Conservation (phyloP, 2,888 invertebrate species). For the Thalpophila matura region DNA sequence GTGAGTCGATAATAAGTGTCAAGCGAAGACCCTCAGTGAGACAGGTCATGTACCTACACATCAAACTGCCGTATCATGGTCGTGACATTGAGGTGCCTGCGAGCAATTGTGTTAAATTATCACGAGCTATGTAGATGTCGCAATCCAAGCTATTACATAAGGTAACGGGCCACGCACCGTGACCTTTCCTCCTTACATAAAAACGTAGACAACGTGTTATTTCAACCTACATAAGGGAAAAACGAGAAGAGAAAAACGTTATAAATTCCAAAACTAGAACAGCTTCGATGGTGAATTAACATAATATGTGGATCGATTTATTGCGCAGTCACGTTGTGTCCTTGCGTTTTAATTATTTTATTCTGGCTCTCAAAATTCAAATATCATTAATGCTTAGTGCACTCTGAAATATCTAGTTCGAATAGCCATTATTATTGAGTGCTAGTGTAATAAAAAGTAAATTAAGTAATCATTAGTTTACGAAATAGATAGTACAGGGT, state of each 20-base stretch:
- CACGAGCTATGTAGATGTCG: constrained; percentile 66
- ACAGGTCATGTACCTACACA: constrained; percentile 77
- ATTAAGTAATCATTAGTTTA: background rate
- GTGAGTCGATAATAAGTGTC: constrained; percentile 65
- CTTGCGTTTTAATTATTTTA: constrained; percentile 33
- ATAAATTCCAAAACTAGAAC: constrained; percentile 32
- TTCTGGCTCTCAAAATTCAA: constrained; percentile 26
- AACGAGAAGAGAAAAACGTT: constrained; percentile 52
- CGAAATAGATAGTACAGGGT: constrained; percentile 19
- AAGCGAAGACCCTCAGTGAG: constrained; percentile 69
- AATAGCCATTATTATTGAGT: background rate
- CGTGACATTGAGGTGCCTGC: constrained; percentile 83
- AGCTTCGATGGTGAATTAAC: constrained; percentile 23
- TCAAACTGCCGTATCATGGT: constrained; percentile 76
- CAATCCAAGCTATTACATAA: constrained; percentile 78
- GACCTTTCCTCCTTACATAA: constrained; percentile 72
- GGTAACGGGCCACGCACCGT: constrained; percentile 59
- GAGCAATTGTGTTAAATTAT: constrained; percentile 74
- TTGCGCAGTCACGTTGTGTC: constrained; percentile 20
- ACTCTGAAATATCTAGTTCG: constrained; percentile 13
- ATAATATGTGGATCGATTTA: constrained; percentile 53
- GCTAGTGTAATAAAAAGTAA: constrained; percentile 8
- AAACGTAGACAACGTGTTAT: constrained; percentile 60
- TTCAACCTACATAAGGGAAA: constrained; percentile 55
- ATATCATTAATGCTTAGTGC: constrained; percentile 17